Percentiles rank a stretch among this genome's conserved stretches.
phyloP scores from a whole-genome alignment of 2,113 vertebrate species.

The Channa maculata region DNA sequence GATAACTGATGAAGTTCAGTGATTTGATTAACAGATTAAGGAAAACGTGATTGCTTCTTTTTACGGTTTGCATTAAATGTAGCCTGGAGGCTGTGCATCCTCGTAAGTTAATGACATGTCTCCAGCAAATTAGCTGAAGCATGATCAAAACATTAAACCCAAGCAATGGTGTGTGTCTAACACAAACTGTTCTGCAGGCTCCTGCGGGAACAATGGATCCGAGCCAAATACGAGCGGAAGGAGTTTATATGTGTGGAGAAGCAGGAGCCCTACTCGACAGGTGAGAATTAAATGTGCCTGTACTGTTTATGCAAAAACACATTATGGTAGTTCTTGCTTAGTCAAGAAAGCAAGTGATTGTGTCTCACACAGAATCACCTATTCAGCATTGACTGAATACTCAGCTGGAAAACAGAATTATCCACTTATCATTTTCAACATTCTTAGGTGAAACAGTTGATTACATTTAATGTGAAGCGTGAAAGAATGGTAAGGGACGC shows the following conservation, averaged over 20 bases:
- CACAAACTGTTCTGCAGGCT: constrained; percentile 80
- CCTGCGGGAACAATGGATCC: constrained; percentile 94
- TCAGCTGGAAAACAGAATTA: constrained; percentile 5
- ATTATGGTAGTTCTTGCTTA: not conserved
- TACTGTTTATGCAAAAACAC: not conserved
- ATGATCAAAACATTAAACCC: constrained; percentile 30
- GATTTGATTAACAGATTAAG: too few relatives aligned
- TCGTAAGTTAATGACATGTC: constrained; percentile 27
- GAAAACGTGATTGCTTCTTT: too few relatives aligned
- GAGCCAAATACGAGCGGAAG: constrained; percentile 92
- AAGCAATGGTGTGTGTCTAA: constrained; percentile 7
- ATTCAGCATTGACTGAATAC: constrained; percentile 15
- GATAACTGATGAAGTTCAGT: too few relatives aligned
- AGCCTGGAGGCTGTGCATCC: not conserved
- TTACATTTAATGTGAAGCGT: not conserved
- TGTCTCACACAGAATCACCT: constrained; percentile 12
- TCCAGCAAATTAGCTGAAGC: constrained; percentile 13
- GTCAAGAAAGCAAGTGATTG: constrained; percentile 2
- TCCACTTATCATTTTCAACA: constrained; percentile 20
- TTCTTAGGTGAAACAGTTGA: constrained; percentile 13
- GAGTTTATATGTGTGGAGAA: constrained; percentile 89
- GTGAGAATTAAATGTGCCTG: constrained; percentile 70
- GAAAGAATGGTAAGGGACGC: not conserved
- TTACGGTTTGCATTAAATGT: not conserved
- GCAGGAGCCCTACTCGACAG: constrained; percentile 95